Base-by-base conservation (phyloP, 2,797 vertebrate species). In the Phataginus tricuspis region DNA sequence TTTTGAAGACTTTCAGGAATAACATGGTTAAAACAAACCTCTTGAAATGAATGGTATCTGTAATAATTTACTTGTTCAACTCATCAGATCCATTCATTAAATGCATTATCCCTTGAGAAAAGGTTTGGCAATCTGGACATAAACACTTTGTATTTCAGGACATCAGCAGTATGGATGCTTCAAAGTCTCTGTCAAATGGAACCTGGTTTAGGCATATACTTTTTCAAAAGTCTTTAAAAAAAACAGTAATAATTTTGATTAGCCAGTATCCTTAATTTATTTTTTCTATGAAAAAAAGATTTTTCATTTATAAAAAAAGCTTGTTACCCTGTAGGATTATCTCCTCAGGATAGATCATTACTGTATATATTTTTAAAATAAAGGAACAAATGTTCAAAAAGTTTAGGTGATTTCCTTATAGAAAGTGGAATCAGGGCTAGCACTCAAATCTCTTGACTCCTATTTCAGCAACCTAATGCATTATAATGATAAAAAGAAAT, bases 1-100 rank as follows among this genome's bases (percentile, higher is more conserved):
- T 90, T 85, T 90, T 86, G 90, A 96, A 89, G 45, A 93, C 37
- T 71, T 93, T 86, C 31, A 86, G 5, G 89, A 95, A 88, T 85
- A 95, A 93, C 19, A 66, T 75, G 21, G 29, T 79, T 89, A 25
- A 49, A 34, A 90, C 95, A 91, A 92, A 55, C 15, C 27, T 86
- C 23, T 90, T 80, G 29, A 89, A 94, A 92, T 69, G 63, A 94
- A 71, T 57, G 27, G 0, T 72, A 69, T 27, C 71, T 66, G 15
- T 90, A 31, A 87, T 86, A 78, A 95, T 95, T 77, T 86, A 74
- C 69, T 91, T 84, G 18, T 72, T 93, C 14, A 66, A 18, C 7
- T 79, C 5, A 94, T 75, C 45, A 90, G 31, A 91, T 37, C 18
- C 4, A 93, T 69, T 86, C 75, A 95, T 29, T 91, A 68, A 64